Conservation (phyloP, 2,888 invertebrate genomes). For the Spialia ferax region DNA sequence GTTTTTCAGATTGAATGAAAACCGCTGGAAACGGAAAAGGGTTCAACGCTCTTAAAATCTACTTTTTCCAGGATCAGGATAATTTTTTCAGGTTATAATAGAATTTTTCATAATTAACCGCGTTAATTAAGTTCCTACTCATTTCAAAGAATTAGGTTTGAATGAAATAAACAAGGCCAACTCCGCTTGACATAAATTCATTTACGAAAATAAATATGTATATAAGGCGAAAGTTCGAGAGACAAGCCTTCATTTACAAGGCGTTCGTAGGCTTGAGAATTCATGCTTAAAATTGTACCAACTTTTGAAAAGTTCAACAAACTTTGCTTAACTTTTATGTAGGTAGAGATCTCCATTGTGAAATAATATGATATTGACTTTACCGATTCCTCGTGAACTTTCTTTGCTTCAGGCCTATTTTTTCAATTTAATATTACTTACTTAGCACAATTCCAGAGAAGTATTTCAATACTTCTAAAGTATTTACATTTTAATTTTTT, state of each 20-base stretch:
- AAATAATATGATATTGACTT: constrained; percentile 37
- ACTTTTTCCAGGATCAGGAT: not conserved
- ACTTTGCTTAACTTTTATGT: constrained; percentile 43
- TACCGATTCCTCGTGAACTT: constrained; percentile 19
- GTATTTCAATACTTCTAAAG: too few relatives aligned
- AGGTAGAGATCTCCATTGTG: constrained; percentile 42
- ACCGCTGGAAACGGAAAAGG: too few relatives aligned
- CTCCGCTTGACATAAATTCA: constrained; percentile 32
- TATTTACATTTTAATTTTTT: too few relatives aligned
- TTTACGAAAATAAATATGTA: constrained; percentile 37
- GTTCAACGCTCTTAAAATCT: too few relatives aligned
- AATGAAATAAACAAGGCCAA: constrained; percentile 33
- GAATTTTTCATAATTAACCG: not conserved
- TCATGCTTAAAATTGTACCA: constrained; percentile 44
- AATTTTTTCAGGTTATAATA: not conserved
- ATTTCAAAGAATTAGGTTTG: constrained; percentile 10
- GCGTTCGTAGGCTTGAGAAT: constrained; percentile 39
- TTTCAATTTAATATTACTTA: not conserved
- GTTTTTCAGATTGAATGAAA: too few relatives aligned
- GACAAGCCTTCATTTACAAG: constrained; percentile 37
- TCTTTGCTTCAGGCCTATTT: not conserved
- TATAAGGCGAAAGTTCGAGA: constrained; percentile 28
- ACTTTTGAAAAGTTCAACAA: constrained; percentile 42
- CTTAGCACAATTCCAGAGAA: too few relatives aligned
- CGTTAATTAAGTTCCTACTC: not conserved